Base-by-base conservation (phyloP, 1,140 invertebrate species). In the Papilio dardanus region DNA sequence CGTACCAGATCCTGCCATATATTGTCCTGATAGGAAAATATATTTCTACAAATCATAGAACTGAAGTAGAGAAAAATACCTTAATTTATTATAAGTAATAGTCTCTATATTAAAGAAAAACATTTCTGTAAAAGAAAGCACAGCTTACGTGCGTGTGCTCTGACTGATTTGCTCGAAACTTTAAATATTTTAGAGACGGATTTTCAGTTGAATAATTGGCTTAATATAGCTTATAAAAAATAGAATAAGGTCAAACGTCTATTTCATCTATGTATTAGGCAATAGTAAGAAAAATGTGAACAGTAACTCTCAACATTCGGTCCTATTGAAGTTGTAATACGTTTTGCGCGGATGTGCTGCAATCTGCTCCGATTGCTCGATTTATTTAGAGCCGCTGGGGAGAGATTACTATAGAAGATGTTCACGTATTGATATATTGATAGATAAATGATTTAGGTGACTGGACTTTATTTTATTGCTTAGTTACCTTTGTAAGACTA, bases 1-100 rank as follows among this genome's bases (percentile, higher is more conserved):
- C 79, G 80, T 67, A 21, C 40, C 37, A 66, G 74, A 69, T 78
- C 79, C 46, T 79, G 66, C 80, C 81, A 78, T 81, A 84, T 86
- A 71, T 76, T 71, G 80, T 71, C 77, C n/a, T 69, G 16, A 66
- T 21, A 66, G 5, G 65, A n/a, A 66, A 31, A 33, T 21, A 19
- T 33, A 30, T 66, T n/a, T 31, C 6, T 33, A 8, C 12, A 19
- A 66, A 19, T 16, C 28, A 66, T 35, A 31, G 62, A 16, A 66
- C 62, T n/a, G 4, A 30, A 6, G 50, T 24, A 21, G 21, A 33
- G 14, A 65, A 31, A n/a, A 65, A 24, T 30, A 24, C 10, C 21
- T 54, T 3, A 10, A 54, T 28, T 24, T 8, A 4, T 5, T 24
- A 24, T 54, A 54, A 24, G 10, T 12, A 24, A 24, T 12, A 54